These are phyloP conservation scores for Chaenogobius annularis DNA, from an alignment of 2,113 vertebrate genomes.

Conservation along the genomic window DNA sequence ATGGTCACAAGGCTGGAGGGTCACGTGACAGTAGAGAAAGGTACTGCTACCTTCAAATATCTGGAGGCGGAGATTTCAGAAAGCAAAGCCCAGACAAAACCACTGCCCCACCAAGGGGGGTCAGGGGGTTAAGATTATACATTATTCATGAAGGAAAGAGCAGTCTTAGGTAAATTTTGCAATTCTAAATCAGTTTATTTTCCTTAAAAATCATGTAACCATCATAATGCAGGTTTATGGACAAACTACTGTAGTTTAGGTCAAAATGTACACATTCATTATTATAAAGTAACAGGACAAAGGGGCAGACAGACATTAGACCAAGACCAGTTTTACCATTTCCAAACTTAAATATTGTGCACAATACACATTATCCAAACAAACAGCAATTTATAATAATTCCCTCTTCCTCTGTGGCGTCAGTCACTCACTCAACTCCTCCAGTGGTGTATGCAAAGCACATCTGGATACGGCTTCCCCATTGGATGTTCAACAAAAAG, in stretches of 20 bases:
- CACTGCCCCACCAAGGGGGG: neutral
- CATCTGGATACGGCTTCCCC: conserved; percentile 52
- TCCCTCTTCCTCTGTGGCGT: conserved; percentile 14
- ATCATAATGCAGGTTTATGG: conserved; percentile 42
- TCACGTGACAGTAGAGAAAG: neutral
- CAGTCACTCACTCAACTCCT: conserved; percentile 56
- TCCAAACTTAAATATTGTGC: conserved; percentile 8
- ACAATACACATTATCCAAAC: conserved; percentile 11
- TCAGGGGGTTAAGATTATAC: neutral
- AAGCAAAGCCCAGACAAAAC: neutral
- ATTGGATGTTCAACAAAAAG: conserved; percentile 58
- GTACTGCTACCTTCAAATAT: neutral
- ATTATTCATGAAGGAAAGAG: neutral
- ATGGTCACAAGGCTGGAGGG: no score
- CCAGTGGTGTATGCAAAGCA: conserved; percentile 23
- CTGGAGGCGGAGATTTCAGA: neutral
- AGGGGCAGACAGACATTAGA: conserved; percentile 36
- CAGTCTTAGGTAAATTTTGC: conserved; percentile 15
- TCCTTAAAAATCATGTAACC: conserved; percentile 41
- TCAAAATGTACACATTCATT: conserved; percentile 29
- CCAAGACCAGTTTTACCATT: conserved; percentile 12
- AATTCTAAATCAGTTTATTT: conserved; percentile 58
- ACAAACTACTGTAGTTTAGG: conserved; percentile 39
- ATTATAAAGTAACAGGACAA: conserved; percentile 43
- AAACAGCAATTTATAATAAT: conserved; percentile 6